Evolutionary conservation across 1,140 invertebrate genomes (phyloP).

Genomic region (Micrasema longulum): DNA sequence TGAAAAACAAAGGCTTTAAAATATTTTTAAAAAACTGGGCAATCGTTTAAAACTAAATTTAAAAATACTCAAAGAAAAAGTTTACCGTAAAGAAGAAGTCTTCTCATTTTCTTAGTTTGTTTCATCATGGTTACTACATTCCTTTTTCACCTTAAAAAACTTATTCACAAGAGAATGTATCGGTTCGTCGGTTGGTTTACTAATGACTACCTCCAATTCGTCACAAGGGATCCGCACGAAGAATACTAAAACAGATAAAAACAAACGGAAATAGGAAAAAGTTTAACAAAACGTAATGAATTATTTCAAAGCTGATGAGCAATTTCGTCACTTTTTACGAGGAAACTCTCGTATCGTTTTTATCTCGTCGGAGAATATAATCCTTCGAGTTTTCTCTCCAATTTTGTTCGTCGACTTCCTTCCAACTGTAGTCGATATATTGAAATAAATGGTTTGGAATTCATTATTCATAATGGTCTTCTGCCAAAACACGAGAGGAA

Average conservation of each 20-base stretch:
- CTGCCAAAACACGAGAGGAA: constrained; percentile 34
- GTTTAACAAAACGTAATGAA: background rate
- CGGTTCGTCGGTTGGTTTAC: constrained; percentile 18
- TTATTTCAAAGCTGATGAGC: background rate
- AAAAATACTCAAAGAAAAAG: too few species aligned
- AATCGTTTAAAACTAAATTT: too few species aligned
- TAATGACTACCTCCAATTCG: constrained; percentile 30
- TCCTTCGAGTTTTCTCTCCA: constrained; percentile 28
- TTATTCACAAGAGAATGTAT: constrained; percentile 22
- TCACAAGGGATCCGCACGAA: constrained; percentile 19
- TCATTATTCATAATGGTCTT: constrained; percentile 45
- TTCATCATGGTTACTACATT: constrained; percentile 2
- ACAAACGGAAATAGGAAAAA: background rate
- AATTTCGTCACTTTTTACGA: background rate
- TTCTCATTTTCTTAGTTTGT: background rate
- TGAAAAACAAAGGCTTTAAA: too few species aligned
- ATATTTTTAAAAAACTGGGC: too few species aligned
- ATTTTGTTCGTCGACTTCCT: constrained; percentile 32
- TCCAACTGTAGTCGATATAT: constrained; percentile 42
- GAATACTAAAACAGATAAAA: background rate
- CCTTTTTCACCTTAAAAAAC: constrained; percentile 27
- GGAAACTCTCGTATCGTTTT: background rate
- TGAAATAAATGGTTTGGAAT: constrained; percentile 48
- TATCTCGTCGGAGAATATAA: background rate
- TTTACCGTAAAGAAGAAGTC: background rate